A percentile compares a stretch with the other conserved stretches of the same genome.
These are phyloP conservation scores for Sphaeridia pumilis DNA, from an alignment of 2,888 invertebrate species.

Conservation along the genomic window DNA sequence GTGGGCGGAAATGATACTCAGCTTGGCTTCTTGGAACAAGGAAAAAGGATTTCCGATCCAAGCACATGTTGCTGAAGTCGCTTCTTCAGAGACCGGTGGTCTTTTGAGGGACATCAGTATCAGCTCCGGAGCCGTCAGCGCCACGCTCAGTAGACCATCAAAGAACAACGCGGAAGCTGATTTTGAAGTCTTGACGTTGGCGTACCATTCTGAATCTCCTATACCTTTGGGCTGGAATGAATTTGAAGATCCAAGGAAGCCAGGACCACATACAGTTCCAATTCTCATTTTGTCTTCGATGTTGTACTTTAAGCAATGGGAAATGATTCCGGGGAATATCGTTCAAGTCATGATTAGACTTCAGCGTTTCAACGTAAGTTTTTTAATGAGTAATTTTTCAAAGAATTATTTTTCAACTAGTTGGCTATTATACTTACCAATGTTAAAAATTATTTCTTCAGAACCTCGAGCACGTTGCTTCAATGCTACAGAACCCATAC, in stretches of 20 bases:
- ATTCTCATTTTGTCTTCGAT: conserved; percentile 30
- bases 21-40: conserved; percentile 30
- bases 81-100: neutral
- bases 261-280: conserved; percentile 28
- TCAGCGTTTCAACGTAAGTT: conserved; percentile 32
- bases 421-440: too few species aligned
- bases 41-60: conserved; percentile 27
- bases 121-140: neutral
- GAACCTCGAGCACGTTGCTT: conserved; percentile 32
- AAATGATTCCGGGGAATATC: conserved; percentile 30
- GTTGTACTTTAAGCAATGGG: conserved; percentile 31
- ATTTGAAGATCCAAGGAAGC: conserved; percentile 32
- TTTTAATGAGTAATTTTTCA: neutral
- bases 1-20: conserved; percentile 34
- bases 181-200: conserved; percentile 26
- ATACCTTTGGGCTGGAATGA: conserved; percentile 34
- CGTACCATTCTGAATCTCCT: conserved; percentile 32
- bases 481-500: conserved; percentile 29
- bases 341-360: conserved; percentile 32
- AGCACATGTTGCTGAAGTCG: conserved; percentile 15
- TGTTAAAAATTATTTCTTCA: conserved; percentile 7
- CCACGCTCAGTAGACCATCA: conserved; percentile 5
- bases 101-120: conserved; percentile 6
- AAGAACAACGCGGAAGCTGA: conserved; percentile 14
- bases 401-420: too few species aligned